These are phyloP conservation scores for Chlorodrepanis virens DNA, from an alignment of 2,113 vertebrate species.

Conservation along the genomic window DNA sequence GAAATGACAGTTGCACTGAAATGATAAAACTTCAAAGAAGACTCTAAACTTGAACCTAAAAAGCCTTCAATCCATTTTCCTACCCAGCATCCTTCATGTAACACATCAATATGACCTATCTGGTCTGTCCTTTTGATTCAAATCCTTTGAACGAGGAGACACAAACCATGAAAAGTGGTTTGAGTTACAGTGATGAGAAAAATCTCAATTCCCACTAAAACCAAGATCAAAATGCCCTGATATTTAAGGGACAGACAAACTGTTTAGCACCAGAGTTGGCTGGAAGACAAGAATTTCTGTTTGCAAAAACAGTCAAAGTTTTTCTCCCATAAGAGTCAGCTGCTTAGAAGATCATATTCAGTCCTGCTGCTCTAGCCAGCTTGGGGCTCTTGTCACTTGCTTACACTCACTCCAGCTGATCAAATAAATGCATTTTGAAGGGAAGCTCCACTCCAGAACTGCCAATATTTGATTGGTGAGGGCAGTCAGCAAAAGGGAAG, in stretches of 20 bases:
- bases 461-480: background rate
- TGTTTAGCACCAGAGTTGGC: background rate
- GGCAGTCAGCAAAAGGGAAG: background rate
- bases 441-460: background rate
- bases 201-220: background rate
- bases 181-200: background rate
- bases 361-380: background rate
- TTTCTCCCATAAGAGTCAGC: background rate
- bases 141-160: background rate
- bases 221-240: background rate
- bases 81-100: background rate
- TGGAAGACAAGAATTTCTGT: background rate
- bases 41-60: background rate
- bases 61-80: background rate
- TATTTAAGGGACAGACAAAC: background rate
- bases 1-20: constrained; percentile 9
- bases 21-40: background rate
- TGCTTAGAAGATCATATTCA: background rate
- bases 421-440: background rate
- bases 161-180: background rate
- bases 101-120: background rate
- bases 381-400: background rate
- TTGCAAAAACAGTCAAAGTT: background rate
- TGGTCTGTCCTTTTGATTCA: background rate
- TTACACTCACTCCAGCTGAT: background rate